Conservation (phyloP, 2,888 invertebrate species). For the Cephus pulcher region DNA sequence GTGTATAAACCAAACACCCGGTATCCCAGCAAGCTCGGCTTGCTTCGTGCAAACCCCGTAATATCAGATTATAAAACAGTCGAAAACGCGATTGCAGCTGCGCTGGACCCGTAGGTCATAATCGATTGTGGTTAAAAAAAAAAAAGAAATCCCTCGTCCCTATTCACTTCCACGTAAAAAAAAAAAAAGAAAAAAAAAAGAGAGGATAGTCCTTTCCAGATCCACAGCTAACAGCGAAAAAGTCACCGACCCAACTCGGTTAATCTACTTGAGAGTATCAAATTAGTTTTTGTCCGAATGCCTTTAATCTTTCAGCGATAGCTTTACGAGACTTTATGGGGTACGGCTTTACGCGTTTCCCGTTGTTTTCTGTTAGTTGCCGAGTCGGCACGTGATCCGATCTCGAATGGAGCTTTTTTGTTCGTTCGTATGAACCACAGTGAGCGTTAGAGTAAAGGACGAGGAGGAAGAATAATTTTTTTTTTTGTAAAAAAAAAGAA, state of each 20-base stretch:
- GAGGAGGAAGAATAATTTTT: not conserved
- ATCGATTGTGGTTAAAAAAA: not conserved
- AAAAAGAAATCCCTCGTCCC: not conserved
- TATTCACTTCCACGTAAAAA: not conserved
- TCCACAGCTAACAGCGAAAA: not conserved
- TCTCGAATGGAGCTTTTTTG: not conserved
- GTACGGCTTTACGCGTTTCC: conserved; percentile 30
- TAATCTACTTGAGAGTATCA: conserved; percentile 10
- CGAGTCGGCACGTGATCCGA: not conserved
- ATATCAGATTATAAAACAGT: not conserved
- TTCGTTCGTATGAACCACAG: conserved; percentile 8
- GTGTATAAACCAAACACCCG: not conserved
- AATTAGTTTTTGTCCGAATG: conserved; percentile 9
- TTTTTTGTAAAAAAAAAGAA: no score
- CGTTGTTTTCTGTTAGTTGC: conserved; percentile 15
- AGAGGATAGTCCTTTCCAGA: not conserved
- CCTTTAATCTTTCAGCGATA: conserved; percentile 35
- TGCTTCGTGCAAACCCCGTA: not conserved
- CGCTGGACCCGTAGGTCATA: not conserved
- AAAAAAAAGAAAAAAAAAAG: not conserved
- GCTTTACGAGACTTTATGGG: conserved; percentile 32
- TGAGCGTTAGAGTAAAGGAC: conserved; percentile 11
- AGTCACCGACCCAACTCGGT: not conserved
- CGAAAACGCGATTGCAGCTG: not conserved
- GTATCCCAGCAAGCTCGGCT: not conserved